Base-by-base conservation (phyloP, 2,113 vertebrate species). In the Dolichotis patagonum region DNA sequence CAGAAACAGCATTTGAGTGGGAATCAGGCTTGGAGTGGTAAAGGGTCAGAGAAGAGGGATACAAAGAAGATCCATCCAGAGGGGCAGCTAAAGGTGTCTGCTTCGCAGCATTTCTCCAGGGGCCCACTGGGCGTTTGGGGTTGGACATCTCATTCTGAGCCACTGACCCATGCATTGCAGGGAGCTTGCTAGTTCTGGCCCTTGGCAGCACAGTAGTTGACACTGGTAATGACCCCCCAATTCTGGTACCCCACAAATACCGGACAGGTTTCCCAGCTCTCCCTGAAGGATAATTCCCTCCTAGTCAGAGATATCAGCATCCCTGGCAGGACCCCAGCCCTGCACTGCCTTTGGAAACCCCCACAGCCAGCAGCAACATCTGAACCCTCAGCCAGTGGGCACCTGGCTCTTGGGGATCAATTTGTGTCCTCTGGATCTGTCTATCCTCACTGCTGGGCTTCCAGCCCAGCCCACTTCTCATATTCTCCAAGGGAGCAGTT, bases 151-250 rank as follows among this genome's bases (percentile, higher is more conserved):
- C 32, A 65, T 90, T 56, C 83, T 52, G 41, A 56, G 38, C 69
- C 60, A 88, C 43, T 28, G 32, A 30, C 41, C 54, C 81, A 52
- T 8, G 17, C 30, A 17, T 58, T 69, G n/a, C 32, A 78, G 71
- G 58, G 87, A 92, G 82, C 9, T 60, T 43, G 38, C 46, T 11
- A 30, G 56, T 35, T 5, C 69, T 85, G 69, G n/a, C 24, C 46
- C 46, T 58, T 49, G 67, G 38, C 8, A 80, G 78, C 58, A 77
- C 83, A 35, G 63, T 56, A 35, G 30, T 30, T 38, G 69, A 22
- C 73, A 32, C 81, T 88, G 91, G 52, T 49, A 92, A 93, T 58
- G 81, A 24, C 16, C 28, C 28, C 19, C n/a, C 52, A 87, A 38
- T 49, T 49, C 5, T 38, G 85, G 46, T 83, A 63, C 54, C 86